A percentile compares a stretch with the other conserved stretches of the same genome.
phyloP scores from a whole-genome alignment of 2,797 vertebrate genomes.

The Harpagifer antarcticus region DNA sequence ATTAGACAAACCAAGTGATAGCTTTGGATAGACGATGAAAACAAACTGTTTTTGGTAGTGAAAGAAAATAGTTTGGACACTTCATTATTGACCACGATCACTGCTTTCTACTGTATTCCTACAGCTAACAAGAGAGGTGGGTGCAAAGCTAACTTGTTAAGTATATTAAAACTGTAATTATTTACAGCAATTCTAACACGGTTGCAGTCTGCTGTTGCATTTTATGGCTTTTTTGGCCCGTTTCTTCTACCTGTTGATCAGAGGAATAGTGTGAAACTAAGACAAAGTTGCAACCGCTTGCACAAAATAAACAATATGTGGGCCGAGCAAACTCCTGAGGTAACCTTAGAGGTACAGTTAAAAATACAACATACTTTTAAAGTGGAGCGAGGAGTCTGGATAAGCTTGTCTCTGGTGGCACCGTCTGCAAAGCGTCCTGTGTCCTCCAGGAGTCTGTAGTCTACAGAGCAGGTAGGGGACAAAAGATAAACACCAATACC shows the following conservation, averaged over 20 bases:
- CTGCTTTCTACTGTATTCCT: not conserved
- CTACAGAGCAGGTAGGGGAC: conserved; percentile 75
- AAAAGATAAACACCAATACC: not conserved
- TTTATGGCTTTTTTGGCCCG: not conserved
- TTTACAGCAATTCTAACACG: no score
- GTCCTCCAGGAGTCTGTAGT: conserved; percentile 97
- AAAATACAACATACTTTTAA: conserved; percentile 61
- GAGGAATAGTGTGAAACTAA: not conserved
- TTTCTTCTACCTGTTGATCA: not conserved
- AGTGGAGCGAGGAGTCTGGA: conserved; percentile 59
- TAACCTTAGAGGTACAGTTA: not conserved
- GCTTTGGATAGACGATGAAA: not conserved
- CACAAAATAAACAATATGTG: not conserved
- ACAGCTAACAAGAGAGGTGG: no score
- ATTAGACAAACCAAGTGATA: not conserved
- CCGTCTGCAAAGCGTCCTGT: conserved; percentile 90
- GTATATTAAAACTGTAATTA: no score
- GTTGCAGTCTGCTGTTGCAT: not conserved
- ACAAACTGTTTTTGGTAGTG: not conserved
- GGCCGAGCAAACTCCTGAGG: not conserved
- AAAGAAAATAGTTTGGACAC: not conserved
- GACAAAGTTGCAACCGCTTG: not conserved
- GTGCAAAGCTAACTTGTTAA: no score
- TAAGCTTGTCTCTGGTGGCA: conserved; percentile 85
- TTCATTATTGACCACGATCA: not conserved